Base-by-base conservation (phyloP, 2,113 vertebrate species). In the Scytalopus superciliaris region DNA sequence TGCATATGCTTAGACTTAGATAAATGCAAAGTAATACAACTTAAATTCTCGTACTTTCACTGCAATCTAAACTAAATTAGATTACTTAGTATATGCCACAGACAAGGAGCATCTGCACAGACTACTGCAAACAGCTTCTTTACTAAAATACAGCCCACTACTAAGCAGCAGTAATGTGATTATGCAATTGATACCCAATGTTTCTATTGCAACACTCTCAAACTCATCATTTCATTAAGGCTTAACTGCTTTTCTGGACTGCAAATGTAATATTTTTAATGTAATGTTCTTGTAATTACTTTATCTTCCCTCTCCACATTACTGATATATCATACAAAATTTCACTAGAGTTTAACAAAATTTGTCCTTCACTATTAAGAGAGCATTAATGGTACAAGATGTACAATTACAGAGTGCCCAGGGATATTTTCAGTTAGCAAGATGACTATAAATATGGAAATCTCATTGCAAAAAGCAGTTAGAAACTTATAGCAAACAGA, bases 381-480 rank as follows among this genome's bases (percentile, higher is more conserved):
- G 33, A 85, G 30, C 3, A 3, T 59, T 80, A 63, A 31, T 45
- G 30, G 35, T 70, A 67, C 24, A 60, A 83, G 74, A 35, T 31
- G 39, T 31, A 84, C 15, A 82, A 94, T 88, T 92, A 77, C 70
- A 87, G 86, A 95, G 60, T 94, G 75, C 76, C 73, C 57, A 92
- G 93, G 75, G 93, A 93, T 69, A 78, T 27, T 73, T 31, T 72
- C 68, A 72, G 37, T 63, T 79, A 87, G 35, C 23, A 50, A 94
- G 57, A 80, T 56, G 35, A 85, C 39, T 95, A 84, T 89, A 96
- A 96, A 96, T 59, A 96, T 4, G 10, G 35, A 96, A 97, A 97
- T 93, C 78, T 97, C 95, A 97, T 96, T 97, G 92, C 30, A 74
- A 86, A 94, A 72, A 94, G 62, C 50, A 79, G 64, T 88, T 97